Evolutionary conservation across 2,888 invertebrate genomes (phyloP).

Genomic region (Eurois occulta): DNA sequence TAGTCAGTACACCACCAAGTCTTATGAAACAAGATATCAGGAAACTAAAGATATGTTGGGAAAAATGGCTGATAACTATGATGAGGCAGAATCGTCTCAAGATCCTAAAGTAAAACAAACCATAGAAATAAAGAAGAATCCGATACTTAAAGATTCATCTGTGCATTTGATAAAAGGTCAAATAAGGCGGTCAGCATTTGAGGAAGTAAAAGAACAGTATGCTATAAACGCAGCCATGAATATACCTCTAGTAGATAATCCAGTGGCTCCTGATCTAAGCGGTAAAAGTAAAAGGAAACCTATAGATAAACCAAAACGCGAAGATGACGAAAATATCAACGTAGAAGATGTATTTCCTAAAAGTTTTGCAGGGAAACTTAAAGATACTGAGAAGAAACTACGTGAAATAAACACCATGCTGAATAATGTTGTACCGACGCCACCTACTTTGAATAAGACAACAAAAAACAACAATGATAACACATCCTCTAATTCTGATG

Average conservation of each 20-base stretch:
- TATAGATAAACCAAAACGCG: conserved; percentile 38
- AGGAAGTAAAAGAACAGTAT: conserved; percentile 81
- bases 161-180: conserved; percentile 76
- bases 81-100: conserved; percentile 69
- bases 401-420: conserved; percentile 79
- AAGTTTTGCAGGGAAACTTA: conserved; percentile 78
- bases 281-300: conserved; percentile 65
- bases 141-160: conserved; percentile 81
- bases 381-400: conserved; percentile 81
- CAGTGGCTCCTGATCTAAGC: conserved; percentile 73
- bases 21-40: conserved; percentile 84
- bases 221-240: conserved; percentile 83
- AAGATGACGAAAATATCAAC: conserved; percentile 63
- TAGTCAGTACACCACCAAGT: conserved; percentile 83
- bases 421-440: conserved; percentile 56
- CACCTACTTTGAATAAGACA: conserved; percentile 2
- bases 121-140: conserved; percentile 69
- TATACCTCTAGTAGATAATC: conserved; percentile 80
- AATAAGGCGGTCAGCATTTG: conserved; percentile 73
- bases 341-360: conserved; percentile 76
- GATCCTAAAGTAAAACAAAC: conserved; percentile 39
- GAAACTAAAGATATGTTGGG: conserved; percentile 86
- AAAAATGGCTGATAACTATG: conserved; percentile 82
- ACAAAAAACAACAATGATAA: conserved; percentile 27
- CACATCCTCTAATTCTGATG: neutral